Evolutionary conservation across 2,113 vertebrate genomes (phyloP), one percentile per base, ranked within the genome.

Genomic region (Corythoichthys intestinalis): DNA sequence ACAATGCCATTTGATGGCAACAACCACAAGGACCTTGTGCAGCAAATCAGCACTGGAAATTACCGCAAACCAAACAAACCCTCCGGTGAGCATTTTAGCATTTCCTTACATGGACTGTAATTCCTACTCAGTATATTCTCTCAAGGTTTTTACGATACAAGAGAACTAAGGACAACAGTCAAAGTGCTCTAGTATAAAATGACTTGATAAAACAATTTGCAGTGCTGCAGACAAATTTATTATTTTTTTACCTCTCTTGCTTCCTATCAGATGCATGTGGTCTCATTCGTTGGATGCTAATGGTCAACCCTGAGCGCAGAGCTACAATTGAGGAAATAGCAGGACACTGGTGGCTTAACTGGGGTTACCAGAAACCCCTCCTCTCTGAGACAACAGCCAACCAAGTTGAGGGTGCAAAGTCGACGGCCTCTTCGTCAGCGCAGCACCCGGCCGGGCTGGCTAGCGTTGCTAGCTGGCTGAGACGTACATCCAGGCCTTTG

Each of bases 331-430:
- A 97, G 72, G 97, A 99, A 69, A 95, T 98, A 0, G 94, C 94
- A 13, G 91, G 93, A 4, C 97, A 99, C 79, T 98, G 96, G 97
- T 99, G 97, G 97, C 93, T 99, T 52, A 99, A 98, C 90, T 98
- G 96, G 97, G 96, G 97, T 69, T 99, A 97, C 67, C 84, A 77
- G 61, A 76, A 79, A 70, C 87, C 92, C 0, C 9, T 95, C 0
- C 9, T 95, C 0, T 85, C 86, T 1, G 94, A 95, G 77, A 88
- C 87, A 11, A 94, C 94, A 66, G 68, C 35, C 6, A 65, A 72
- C n/a, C 13, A 71, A 7, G 28, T 46, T 13, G 81, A 78, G 20
- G 76, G 78, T 34, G 68, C 57, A 2, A 1, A 52, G 4, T 66
- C 69, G 7, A 57, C 68, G 1, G 49, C 37, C n/a, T 59, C 75